Percentiles rank a stretch among this genome's conserved stretches.
Evolutionary conservation across 1,140 invertebrate species (phyloP).

Genomic region (Scaptomyza hsui): DNA sequence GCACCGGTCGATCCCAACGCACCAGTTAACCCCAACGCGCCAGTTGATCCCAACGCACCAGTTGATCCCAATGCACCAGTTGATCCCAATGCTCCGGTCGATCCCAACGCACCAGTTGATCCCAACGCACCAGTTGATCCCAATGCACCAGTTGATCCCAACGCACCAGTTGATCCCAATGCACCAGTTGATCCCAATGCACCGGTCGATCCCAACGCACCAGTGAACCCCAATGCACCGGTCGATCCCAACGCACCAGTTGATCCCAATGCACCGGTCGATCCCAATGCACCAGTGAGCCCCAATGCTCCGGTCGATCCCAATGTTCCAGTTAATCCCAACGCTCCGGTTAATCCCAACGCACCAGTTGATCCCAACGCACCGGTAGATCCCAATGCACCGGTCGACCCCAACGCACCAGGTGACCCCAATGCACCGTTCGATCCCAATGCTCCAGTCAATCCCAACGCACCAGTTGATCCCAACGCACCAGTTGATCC

Average conservation of each 20-base stretch:
- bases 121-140: background rate
- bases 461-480: slow-evolving; percentile 25
- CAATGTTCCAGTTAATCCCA: slow-evolving; percentile 13
- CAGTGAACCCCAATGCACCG: slow-evolving; percentile 32
- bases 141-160: background rate
- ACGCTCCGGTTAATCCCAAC: background rate
- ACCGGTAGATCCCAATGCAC: slow-evolving; percentile 22
- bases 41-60: background rate
- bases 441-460: slow-evolving; percentile 17
- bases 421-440: slow-evolving; percentile 4
- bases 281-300: background rate
- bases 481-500: slow-evolving; percentile 27
- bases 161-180: background rate
- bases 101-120: background rate
- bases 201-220: background rate
- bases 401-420: slow-evolving; percentile 11
- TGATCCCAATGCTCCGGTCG: background rate
- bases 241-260: slow-evolving; percentile 16
- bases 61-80: background rate
- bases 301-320: slow-evolving; percentile 26
- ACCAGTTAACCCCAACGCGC: background rate
- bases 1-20: background rate
- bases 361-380: slow-evolving; percentile 18
- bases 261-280: slow-evolving; percentile 1
- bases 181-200: background rate